Evolutionary conservation across 2,797 vertebrate genomes (phyloP).

Genomic region (Pteronotus mesoamericanus): DNA sequence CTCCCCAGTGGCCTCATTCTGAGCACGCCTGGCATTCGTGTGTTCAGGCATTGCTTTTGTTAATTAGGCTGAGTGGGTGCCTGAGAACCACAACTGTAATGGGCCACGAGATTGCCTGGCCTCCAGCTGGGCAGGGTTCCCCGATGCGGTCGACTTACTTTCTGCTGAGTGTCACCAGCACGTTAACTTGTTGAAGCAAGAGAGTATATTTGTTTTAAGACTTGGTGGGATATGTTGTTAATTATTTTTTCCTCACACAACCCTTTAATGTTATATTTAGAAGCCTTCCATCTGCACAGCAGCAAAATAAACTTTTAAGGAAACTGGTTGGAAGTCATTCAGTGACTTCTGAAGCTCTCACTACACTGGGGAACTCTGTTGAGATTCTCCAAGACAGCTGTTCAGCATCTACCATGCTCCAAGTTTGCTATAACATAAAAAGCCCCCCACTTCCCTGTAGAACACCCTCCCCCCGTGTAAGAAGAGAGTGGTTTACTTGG

Average conservation of each 20-base stretch:
- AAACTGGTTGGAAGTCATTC: not conserved
- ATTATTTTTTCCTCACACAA: fast-evolving
- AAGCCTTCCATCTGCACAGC: not conserved
- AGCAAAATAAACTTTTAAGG: not conserved
- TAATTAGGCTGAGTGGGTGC: conserved; percentile 64
- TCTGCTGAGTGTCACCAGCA: not conserved
- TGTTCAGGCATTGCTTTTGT: conserved; percentile 51
- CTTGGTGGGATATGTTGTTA: fast-evolving
- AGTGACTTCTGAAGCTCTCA: too few species aligned
- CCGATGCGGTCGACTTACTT: not conserved
- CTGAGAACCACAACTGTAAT: conserved; percentile 60
- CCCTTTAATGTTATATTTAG: fast-evolving
- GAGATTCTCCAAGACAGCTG: fast-evolving
- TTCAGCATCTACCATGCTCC: fast-evolving
- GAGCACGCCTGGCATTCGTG: conserved; percentile 47
- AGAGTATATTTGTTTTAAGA: fast-evolving
- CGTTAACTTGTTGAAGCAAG: not conserved
- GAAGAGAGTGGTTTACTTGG: fast-evolving
- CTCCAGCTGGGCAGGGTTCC: conserved; percentile 43
- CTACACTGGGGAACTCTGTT: fast-evolving
- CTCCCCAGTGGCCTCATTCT: conserved; percentile 67
- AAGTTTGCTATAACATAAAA: too few species aligned
- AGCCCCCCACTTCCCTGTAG: fast-evolving
- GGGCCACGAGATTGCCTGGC: conserved; percentile 31
- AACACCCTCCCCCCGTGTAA: fast-evolving